Conservation (phyloP, 1,140 invertebrate genomes). For the Magallana angulata region DNA sequence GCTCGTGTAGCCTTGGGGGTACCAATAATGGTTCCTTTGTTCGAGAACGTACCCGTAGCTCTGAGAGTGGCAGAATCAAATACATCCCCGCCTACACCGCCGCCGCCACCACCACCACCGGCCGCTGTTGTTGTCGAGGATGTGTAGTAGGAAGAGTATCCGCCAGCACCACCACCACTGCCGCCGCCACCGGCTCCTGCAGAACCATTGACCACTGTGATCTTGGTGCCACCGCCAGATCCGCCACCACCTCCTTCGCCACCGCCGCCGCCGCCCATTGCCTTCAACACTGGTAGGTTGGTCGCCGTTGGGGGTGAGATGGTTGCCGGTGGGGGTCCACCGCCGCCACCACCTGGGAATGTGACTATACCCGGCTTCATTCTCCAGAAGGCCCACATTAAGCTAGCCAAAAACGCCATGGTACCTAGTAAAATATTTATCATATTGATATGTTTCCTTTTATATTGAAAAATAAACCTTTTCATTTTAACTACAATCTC, state of each 20-base stretch:
- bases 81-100: slow-evolving; percentile 51
- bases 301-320: slow-evolving; percentile 65
- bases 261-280: slow-evolving; percentile 55
- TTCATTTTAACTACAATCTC: too few species aligned
- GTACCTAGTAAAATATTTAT: slow-evolving; percentile 48
- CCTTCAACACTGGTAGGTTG: slow-evolving; percentile 60
- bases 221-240: slow-evolving; percentile 51
- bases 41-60: slow-evolving; percentile 69
- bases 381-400: slow-evolving; percentile 75
- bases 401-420: slow-evolving; percentile 66
- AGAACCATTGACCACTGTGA: slow-evolving; percentile 48
- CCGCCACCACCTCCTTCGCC: slow-evolving; percentile 27
- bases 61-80: slow-evolving; percentile 68
- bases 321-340: slow-evolving; percentile 43
- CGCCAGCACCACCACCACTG: slow-evolving; percentile 41
- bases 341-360: slow-evolving; percentile 49
- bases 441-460: neutral
- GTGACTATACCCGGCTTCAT: slow-evolving; percentile 69
- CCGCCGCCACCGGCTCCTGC: slow-evolving; percentile 54
- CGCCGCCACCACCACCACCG: slow-evolving; percentile 54
- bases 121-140: neutral
- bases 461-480: too few species aligned
- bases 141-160: slow-evolving; percentile 10
- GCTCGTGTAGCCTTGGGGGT: slow-evolving; percentile 50
- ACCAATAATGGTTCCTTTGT: slow-evolving; percentile 63